These are phyloP conservation scores for Sceloporus undulatus DNA, from an alignment of 2,113 vertebrate genomes.

Conservation along the genomic window DNA sequence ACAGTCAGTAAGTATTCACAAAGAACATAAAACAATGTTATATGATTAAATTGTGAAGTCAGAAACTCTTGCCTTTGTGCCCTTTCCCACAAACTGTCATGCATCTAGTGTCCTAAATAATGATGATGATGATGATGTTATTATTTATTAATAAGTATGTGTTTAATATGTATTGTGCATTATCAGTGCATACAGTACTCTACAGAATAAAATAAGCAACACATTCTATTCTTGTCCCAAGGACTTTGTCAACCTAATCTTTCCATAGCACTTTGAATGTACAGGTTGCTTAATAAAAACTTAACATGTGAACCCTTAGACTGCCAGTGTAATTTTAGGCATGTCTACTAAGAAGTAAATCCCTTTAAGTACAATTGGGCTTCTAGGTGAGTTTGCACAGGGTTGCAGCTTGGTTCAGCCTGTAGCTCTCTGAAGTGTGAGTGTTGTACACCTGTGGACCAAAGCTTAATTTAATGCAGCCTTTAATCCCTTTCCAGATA, in stretches of 20 bases:
- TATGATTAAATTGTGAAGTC: neutral
- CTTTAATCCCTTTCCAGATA: neutral
- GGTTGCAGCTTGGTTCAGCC: neutral
- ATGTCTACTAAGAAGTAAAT: neutral
- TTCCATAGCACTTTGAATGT: neutral
- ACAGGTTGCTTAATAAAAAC: neutral
- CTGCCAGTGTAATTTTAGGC: neutral
- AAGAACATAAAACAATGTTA: neutral
- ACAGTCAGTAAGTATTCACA: slow-evolving; percentile 82
- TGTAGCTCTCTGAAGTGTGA: neutral
- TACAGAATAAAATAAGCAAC: neutral
- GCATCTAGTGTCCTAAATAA: neutral
- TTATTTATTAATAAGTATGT: neutral
- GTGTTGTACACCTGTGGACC: neutral
- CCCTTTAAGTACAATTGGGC: neutral
- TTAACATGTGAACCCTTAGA: neutral
- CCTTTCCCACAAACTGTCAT: neutral
- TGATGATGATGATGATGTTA: too few species aligned
- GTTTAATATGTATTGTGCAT: too few species aligned
- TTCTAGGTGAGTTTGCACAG: neutral
- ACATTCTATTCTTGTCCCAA: neutral
- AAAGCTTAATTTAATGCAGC: neutral
- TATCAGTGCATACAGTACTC: neutral
- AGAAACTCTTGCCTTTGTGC: neutral
- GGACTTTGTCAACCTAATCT: neutral